Evolutionary conservation across 1,140 invertebrate genomes (phyloP).

Genomic region (Drosophila mojavensis): DNA sequence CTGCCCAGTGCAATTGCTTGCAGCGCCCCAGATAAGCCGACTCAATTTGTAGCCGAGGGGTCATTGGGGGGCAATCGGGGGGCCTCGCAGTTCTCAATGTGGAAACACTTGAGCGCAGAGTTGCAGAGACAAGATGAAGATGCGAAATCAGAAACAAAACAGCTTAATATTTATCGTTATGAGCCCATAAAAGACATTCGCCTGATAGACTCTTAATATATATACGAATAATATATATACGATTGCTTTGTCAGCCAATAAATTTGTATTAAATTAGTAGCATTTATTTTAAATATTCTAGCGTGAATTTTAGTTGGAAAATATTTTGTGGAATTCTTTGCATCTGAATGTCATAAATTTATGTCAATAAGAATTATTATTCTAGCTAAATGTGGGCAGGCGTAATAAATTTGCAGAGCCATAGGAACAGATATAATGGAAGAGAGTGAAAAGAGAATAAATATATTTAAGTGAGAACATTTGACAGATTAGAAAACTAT

Average conservation of each 20-base stretch:
- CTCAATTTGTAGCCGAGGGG: slow-evolving; percentile 1
- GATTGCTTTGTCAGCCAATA: neutral
- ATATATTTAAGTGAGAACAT: no score
- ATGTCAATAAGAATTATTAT: slow-evolving; percentile 14
- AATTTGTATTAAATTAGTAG: slow-evolving; percentile 7
- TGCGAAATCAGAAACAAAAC: slow-evolving; percentile 2
- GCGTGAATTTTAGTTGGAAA: neutral
- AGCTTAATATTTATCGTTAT: slow-evolving; percentile 14
- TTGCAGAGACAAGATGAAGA: neutral
- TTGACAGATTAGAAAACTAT: neutral
- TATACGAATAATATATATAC: slow-evolving; percentile 9
- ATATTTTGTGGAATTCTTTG: slow-evolving; percentile 14
- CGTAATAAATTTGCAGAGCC: neutral
- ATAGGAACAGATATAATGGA: neutral
- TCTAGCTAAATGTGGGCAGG: neutral
- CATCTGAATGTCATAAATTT: slow-evolving; percentile 8
- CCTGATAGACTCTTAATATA: slow-evolving; percentile 8
- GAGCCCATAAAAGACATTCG: slow-evolving; percentile 8
- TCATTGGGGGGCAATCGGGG: neutral
- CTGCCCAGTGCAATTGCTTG: slow-evolving; percentile 35
- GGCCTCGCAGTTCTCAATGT: slow-evolving; percentile 12
- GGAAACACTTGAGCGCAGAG: slow-evolving; percentile 37
- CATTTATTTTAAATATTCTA: slow-evolving; percentile 5
- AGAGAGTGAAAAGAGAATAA: no score
- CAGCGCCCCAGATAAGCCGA: slow-evolving; percentile 48